phyloP scores from a whole-genome alignment of 2,797 vertebrate species.

The Neopelma chrysocephalum region DNA sequence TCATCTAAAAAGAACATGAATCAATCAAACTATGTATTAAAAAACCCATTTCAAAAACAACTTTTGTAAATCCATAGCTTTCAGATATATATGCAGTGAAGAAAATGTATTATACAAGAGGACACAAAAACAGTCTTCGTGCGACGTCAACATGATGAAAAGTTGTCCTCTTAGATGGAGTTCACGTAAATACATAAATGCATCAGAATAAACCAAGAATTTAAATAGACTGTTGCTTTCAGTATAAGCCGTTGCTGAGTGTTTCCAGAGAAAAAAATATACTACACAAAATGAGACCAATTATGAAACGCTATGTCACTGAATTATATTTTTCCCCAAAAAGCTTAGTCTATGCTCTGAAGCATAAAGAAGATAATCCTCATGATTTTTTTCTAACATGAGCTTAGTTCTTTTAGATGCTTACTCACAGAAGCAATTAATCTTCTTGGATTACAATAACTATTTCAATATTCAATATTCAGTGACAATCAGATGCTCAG shows the following conservation, averaged over 20 bases:
- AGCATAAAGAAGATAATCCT: background rate
- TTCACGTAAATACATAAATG: background rate
- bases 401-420: background rate
- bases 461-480: background rate
- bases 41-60: background rate
- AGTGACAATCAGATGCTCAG: background rate
- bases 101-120: background rate
- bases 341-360: background rate
- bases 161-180: background rate
- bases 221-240: background rate
- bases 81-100: background rate
- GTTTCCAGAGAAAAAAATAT: background rate
- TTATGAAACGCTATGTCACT: background rate
- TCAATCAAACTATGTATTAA: background rate
- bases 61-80: background rate
- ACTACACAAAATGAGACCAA: background rate
- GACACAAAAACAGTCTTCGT: background rate
- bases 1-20: background rate
- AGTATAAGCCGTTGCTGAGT: background rate
- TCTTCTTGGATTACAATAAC: background rate
- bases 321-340: background rate
- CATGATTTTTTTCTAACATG: background rate
- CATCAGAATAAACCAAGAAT: background rate
- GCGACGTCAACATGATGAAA: background rate
- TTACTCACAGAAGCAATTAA: background rate